A percentile compares a stretch with the other conserved stretches of the same genome.
Conservation (phyloP, 1,140 invertebrate genomes). For the Heliconius nattereri region DNA sequence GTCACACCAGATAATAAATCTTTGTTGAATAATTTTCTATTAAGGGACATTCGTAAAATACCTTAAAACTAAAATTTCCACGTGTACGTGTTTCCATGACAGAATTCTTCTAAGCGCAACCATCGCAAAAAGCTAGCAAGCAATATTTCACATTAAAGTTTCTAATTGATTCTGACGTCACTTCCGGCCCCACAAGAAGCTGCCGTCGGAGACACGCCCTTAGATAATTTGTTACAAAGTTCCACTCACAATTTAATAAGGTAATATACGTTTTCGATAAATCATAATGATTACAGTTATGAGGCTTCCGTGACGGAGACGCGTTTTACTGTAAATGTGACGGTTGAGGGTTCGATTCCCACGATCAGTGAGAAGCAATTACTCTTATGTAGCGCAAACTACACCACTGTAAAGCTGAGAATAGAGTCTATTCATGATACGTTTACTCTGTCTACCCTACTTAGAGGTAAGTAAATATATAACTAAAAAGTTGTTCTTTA, state of each 20-base stretch:
- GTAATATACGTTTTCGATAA: background rate
- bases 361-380: background rate
- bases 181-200: constrained; percentile 5
- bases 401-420: too few relatives aligned
- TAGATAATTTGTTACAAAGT: constrained; percentile 5
- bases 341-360: background rate
- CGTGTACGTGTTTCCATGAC: too few relatives aligned
- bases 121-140: background rate
- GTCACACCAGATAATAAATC: too few relatives aligned
- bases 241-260: constrained; percentile 8
- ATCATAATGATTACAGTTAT: constrained; percentile 2
- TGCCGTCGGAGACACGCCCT: constrained; percentile 9
- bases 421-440: too few relatives aligned
- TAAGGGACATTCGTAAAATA: too few relatives aligned
- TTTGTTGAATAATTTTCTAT: background rate
- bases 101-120: background rate
- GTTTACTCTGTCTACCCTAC: too few relatives aligned
- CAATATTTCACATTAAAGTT: constrained; percentile 11
- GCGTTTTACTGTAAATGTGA: background rate
- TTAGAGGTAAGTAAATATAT: too few relatives aligned
- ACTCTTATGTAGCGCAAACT: too few relatives aligned
- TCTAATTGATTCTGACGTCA: constrained; percentile 7
- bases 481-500: background rate
- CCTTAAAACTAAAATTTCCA: too few relatives aligned
- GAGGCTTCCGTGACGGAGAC: background rate